Percentiles rank a stretch among this genome's conserved stretches.
phyloP scores from a whole-genome alignment of 2,888 invertebrate genomes.

The Odontocerum albicorne region DNA sequence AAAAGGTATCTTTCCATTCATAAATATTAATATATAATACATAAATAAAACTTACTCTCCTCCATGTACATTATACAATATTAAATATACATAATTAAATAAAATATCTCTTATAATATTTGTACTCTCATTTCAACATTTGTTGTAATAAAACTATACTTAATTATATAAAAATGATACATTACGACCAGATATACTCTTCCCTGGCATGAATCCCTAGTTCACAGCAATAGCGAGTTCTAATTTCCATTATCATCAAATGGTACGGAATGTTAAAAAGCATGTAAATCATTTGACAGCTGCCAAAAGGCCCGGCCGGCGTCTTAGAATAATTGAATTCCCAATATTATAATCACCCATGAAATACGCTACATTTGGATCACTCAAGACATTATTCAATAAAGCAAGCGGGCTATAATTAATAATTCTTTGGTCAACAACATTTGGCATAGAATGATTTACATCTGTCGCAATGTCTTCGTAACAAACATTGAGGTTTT shows the following conservation, averaged over 20 bases:
- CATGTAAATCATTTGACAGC: not conserved
- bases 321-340: not conserved
- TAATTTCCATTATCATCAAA: slow-evolving; percentile 2
- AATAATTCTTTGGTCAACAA: slow-evolving; percentile 19
- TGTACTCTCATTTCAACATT: slow-evolving; percentile 22
- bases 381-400: slow-evolving; percentile 5
- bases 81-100: slow-evolving; percentile 21
- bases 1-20: slow-evolving; percentile 9
- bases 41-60: slow-evolving; percentile 13
- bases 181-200: slow-evolving; percentile 28
- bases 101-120: slow-evolving; percentile 28
- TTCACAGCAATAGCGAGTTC: slow-evolving; percentile 7
- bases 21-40: slow-evolving; percentile 10
- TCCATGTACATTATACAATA: slow-evolving; percentile 15
- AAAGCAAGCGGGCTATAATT: slow-evolving; percentile 8
- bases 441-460: slow-evolving; percentile 16
- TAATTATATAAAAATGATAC: slow-evolving; percentile 21
- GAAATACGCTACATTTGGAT: not conserved
- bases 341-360: not conserved
- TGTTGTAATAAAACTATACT: slow-evolving; percentile 19
- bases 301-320: slow-evolving; percentile 9
- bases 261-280: slow-evolving; percentile 7
- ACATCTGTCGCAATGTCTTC: not conserved
- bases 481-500: not conserved
- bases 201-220: slow-evolving; percentile 5